Evolutionary conservation across 35 echinoderm and acorn worm species (phyloP), one percentile per base, ranked within the genome.

Genomic region (Hemicentrotus pulcherrimus): DNA sequence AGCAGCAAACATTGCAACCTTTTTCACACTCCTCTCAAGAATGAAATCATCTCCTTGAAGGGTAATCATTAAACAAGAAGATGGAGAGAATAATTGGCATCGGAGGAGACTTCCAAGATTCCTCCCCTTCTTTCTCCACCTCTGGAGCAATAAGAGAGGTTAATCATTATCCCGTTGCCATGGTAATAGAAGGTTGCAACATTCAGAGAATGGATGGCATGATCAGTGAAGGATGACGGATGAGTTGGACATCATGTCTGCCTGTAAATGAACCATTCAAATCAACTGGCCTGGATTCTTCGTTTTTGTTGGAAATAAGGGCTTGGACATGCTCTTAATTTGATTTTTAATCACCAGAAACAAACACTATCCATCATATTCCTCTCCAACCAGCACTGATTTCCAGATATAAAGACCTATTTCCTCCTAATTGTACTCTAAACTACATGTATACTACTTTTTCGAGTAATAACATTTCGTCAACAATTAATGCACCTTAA

Each of bases 31-130:
- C 65, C 28, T n/a, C 65, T 78, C 65, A 78, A 78, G 65, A 28
- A 78, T 78, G n/a, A 78, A 22, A 78, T 78, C 65, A 78, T 28
- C 19, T n/a, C 65, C 5, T 78, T 28, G 65, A 78, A 78, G 19
- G 65, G 65, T 78, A 78, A 78, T 78, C 19, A 78, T 78, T 78
- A 78, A 78, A 78, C 19, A 78, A 78, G 65, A 78, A 78, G 65
- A 78, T 78, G 28, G 65, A 78, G 19, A 28, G 65, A 78, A 22
- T 78, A 78, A 78, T 78, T 78, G 65, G 65, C 19, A 78, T n/a
- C 50, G 50, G n/a, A n/a, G 50, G 48, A 15, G 15, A 55, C 50
- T 55, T 78, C 19, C 24, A n/a, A n/a, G 65, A 78, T 78, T 28
- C 19, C 65, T 78, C 24, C 6, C 65, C 4, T n/a, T 14, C 19